phyloP scores from a whole-genome alignment of 2,888 invertebrate genomes.

The Hymenopus coronatus region DNA sequence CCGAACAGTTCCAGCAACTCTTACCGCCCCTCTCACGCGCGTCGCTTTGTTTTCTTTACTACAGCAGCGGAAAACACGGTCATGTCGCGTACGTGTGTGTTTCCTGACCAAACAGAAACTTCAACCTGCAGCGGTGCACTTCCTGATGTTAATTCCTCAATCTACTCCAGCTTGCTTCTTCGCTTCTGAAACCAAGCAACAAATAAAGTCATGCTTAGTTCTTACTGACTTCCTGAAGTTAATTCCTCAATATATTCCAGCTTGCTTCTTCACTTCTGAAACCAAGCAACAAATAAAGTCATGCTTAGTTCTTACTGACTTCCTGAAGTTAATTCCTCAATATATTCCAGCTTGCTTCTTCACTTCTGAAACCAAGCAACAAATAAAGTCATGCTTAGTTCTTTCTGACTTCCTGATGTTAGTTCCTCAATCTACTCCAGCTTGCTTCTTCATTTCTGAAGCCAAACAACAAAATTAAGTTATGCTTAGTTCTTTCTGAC shows the following conservation, averaged over 20 bases:
- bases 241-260: background rate
- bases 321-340: background rate
- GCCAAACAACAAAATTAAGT: background rate
- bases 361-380: background rate
- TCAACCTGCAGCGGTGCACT: background rate
- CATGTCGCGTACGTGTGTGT: too few relatives aligned
- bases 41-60: too few relatives aligned
- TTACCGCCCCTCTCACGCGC: too few relatives aligned
- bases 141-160: background rate
- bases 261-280: background rate
- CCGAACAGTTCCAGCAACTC: too few relatives aligned
- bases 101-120: too few relatives aligned
- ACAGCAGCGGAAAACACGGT: too few relatives aligned
- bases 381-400: background rate
- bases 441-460: background rate
- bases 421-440: background rate
- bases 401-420: background rate
- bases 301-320: background rate
- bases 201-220: background rate
- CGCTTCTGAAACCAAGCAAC: background rate
- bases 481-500: background rate
- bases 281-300: background rate
- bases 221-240: background rate
- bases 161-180: background rate
- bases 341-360: background rate